Evolutionary conservation across 2,797 vertebrate genomes (phyloP).

Genomic region (Petrocephalus sullivani): DNA sequence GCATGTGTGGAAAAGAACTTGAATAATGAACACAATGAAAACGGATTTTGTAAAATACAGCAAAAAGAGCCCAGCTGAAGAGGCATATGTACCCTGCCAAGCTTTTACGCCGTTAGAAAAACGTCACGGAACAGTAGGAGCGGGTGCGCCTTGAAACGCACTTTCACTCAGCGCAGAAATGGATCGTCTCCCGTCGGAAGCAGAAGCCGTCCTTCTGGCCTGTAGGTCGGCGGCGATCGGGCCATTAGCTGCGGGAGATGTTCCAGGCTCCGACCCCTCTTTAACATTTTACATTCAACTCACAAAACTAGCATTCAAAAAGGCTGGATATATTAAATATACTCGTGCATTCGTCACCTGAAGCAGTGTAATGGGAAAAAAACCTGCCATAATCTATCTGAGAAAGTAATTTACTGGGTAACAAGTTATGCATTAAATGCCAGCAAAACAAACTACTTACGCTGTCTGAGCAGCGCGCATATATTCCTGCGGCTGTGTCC

Average conservation of each 20-base stretch:
- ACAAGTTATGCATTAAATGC: slow-evolving; percentile 8
- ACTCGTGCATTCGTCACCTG: background rate
- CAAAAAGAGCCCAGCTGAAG: background rate
- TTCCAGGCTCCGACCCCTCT: background rate
- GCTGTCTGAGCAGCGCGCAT: background rate
- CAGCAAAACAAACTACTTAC: background rate
- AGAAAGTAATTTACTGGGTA: background rate
- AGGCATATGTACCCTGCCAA: background rate
- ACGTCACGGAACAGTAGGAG: background rate
- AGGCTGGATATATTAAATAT: background rate
- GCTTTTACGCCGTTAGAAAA: background rate
- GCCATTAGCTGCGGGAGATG: background rate
- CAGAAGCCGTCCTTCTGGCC: background rate
- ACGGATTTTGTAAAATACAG: background rate
- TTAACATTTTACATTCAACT: background rate
- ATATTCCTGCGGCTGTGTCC: background rate
- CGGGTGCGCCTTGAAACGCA: background rate
- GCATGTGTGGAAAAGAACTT: background rate
- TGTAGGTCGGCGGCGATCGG: background rate
- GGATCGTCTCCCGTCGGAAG: background rate
- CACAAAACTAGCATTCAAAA: background rate
- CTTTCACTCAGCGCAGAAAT: background rate
- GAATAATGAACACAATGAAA: background rate
- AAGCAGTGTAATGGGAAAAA: background rate
- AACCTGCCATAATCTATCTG: background rate